phyloP scores from a whole-genome alignment of 2,113 vertebrate species.

The Poeciliopsis turrubarensis region DNA sequence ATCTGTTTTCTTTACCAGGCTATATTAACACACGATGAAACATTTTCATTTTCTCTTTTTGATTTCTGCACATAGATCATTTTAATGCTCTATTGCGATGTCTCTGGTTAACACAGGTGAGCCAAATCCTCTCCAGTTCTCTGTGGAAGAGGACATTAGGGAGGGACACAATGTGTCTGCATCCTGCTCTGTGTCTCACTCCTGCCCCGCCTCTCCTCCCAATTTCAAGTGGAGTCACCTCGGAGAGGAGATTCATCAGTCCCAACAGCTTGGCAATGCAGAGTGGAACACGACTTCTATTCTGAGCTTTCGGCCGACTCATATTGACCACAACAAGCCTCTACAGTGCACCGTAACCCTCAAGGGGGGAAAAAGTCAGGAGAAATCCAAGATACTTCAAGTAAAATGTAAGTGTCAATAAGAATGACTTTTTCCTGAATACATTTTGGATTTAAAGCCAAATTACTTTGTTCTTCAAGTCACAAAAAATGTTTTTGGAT shows the following conservation, averaged over 20 bases:
- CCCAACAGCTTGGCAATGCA: slow-evolving; percentile 15
- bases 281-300: slow-evolving; percentile 62
- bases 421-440: too few relatives aligned
- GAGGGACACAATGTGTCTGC: slow-evolving; percentile 30
- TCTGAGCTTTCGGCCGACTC: slow-evolving; percentile 63
- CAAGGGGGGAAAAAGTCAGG: slow-evolving; percentile 19
- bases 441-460: too few relatives aligned
- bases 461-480: background rate
- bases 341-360: slow-evolving; percentile 61
- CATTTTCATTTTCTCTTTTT: background rate
- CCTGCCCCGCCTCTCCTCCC: slow-evolving; percentile 67
- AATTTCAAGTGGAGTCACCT: slow-evolving; percentile 69
- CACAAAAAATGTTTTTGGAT: background rate
- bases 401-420: slow-evolving; percentile 66
- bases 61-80: background rate
- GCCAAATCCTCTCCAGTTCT: slow-evolving; percentile 24
- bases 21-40: background rate
- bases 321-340: slow-evolving; percentile 47
- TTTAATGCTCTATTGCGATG: background rate
- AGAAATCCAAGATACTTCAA: slow-evolving; percentile 25
- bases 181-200: slow-evolving; percentile 67
- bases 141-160: slow-evolving; percentile 24
- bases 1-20: too few relatives aligned
- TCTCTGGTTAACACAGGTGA: slow-evolving; percentile 42
- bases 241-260: slow-evolving; percentile 26